Evolutionary conservation across 2,888 invertebrate genomes (phyloP), one percentile per base, ranked within the genome.

Genomic region (Stegophylla sp.): DNA sequence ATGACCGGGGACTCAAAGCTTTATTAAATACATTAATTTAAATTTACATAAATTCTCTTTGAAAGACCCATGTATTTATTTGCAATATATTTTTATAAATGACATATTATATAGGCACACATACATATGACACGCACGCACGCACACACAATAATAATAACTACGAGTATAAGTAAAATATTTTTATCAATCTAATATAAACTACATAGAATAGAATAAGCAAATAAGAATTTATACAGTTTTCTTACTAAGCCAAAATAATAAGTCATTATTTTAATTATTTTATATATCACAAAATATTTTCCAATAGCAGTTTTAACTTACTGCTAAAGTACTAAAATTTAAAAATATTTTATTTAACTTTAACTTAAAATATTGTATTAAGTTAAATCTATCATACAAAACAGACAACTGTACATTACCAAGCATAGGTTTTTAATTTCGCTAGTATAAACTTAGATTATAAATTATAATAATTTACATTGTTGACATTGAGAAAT

Each of bases 1-100:
- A 61, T 51, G 69, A 79, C 79, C 79, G 79, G 79, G 71, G 79
- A 71, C 41, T 53, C 23, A 10, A 74, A 74, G 74, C 48, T 61
- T n/a, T 48, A 51, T n/a, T 45, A 73, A 48, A 9, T 17, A 43
- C n/a, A 77, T 56, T 56, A 75, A 45, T 41, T 26, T 53, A 51
- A 43, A 53, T 66, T 63, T 13, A 45, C 1, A 28, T 43, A 74
- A 34, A 17, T 20, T 56, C 41, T 43, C 23, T 15, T n/a, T 74
- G 9, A n/a, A 1, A 3, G 9, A 15, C 10, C 20, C 7, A 34
- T 34, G 7, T 5, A 23, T 64, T 64, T 64, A 63, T 20, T 41
- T n/a, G n/a, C 12, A n/a, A 64, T 0, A 64, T 12, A 20, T 41
- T 41, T 43, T 41, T 71, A 15, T 34, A 13, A 15, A 41, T 3